Evolutionary conservation across 1,140 invertebrate species (phyloP).

Genomic region (Nixonia krombeini): DNA sequence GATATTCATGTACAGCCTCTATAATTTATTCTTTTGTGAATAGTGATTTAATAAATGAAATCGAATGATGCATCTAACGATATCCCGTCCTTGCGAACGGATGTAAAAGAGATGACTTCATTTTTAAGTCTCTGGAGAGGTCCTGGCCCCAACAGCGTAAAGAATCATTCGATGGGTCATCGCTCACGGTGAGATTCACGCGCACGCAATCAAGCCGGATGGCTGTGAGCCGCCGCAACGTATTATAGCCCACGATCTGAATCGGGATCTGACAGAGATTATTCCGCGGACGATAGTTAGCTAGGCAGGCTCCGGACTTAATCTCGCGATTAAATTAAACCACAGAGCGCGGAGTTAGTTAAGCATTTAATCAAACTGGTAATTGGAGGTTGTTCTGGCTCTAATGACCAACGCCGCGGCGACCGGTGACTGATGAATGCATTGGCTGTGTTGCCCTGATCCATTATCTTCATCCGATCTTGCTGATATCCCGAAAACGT

Average conservation of each 20-base stretch:
- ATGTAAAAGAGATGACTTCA: no score
- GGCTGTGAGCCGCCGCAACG: constrained; percentile 14
- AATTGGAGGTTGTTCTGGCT: constrained; percentile 66
- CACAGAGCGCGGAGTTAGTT: constrained; percentile 68
- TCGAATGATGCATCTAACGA: no score
- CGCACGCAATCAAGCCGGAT: constrained; percentile 59
- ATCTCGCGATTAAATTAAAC: constrained; percentile 70
- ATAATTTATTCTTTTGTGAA: no score
- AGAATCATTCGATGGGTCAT: no score
- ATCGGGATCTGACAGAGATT: constrained; percentile 55
- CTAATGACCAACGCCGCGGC: constrained; percentile 59
- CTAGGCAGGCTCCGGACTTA: constrained; percentile 57
- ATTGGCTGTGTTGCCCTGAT: constrained; percentile 14
- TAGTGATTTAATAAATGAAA: no score
- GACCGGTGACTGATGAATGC: constrained; percentile 60
- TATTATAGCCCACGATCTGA: constrained; percentile 42
- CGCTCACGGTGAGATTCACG: no score
- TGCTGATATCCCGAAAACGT: constrained; percentile 5
- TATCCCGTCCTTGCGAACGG: no score
- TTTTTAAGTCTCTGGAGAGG: constrained; percentile 43
- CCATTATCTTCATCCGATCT: constrained; percentile 12
- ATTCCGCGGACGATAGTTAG: constrained; percentile 54
- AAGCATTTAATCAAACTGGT: constrained; percentile 70
- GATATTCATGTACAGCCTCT: no score
- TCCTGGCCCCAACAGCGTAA: constrained; percentile 44